Base-by-base conservation (phyloP, 2,888 invertebrate genomes). In the Clitarchus hookeri region DNA sequence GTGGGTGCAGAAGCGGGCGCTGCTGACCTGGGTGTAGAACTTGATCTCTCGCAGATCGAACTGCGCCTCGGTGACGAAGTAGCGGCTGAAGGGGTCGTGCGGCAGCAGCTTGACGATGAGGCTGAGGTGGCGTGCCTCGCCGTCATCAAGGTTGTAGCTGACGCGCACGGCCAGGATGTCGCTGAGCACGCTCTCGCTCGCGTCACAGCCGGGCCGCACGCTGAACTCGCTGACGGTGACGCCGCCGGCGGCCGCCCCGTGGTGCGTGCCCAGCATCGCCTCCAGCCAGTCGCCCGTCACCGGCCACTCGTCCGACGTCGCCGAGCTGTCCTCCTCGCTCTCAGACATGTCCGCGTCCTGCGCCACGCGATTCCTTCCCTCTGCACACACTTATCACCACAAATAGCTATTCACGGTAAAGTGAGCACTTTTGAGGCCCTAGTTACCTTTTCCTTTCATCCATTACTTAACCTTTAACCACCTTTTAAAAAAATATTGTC, bases 41-140 rank as follows among this genome's bases (percentile, higher is more conserved):
- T 96, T 94, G 89, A 96, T 96, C 92, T 96, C 96, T 87, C 96
- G 93, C 9, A 96, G 94, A 91, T 96, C 96, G 90, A 96, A 96
- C 91, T 96, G 96, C 0, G 96, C 96, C 90, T 96, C 96, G 44
- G 96, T 96, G 87, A 96, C 96, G 91, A 96, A 96, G 89, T 95
- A 95, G 85, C 96, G 92, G 87, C 95, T 96, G 91, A 96, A 96
- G 0, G 96, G 96, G 90, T 96, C 96, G 89, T 95, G 94, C 0
- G 96, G 96, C 48, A 96, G 93, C 84, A 96, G 92, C 91, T 96
- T 96, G 87, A 96, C 95, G 88, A 96, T 95, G 85, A 96, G 91
- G 91, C 91, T 92, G 65, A 93, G 90, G 86, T 83, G 88, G 88
- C 88, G 90, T 83, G 86, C 89, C 91, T 91, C 87, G 48, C 77